A percentile compares a stretch with the other conserved stretches of the same genome.
Evolutionary conservation across 2,797 vertebrate species (phyloP).

Genomic region (Neostethus bicornis): DNA sequence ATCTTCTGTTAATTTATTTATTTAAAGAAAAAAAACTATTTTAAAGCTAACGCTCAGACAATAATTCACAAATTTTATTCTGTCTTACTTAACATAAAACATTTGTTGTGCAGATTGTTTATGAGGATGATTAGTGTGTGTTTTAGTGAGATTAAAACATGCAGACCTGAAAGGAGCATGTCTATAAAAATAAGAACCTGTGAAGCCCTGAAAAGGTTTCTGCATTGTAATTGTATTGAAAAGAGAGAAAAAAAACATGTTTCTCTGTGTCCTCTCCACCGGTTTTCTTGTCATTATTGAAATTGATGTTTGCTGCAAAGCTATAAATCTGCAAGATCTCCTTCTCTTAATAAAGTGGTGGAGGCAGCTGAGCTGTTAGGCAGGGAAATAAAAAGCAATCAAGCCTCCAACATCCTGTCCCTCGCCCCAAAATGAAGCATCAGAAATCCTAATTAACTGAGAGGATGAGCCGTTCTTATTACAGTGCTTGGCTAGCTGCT

Average conservation of each 20-base stretch:
- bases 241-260: background rate
- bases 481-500: constrained; percentile 54
- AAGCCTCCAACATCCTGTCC: constrained; percentile 78
- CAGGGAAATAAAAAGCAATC: constrained; percentile 82
- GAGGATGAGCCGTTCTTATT: constrained; percentile 67
- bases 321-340: constrained; percentile 78
- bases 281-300: constrained; percentile 81
- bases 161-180: constrained; percentile 73
- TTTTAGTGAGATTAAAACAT: constrained; percentile 73
- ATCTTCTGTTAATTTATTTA: too few relatives aligned
- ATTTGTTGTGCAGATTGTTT: constrained; percentile 64
- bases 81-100: constrained; percentile 54
- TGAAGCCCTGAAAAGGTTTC: constrained; percentile 37
- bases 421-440: constrained; percentile 74
- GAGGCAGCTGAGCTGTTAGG: constrained; percentile 70
- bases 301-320: constrained; percentile 79
- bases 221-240: constrained; percentile 25
- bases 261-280: constrained; percentile 71
- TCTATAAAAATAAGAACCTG: constrained; percentile 63
- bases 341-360: constrained; percentile 74
- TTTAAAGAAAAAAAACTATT: too few relatives aligned
- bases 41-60: too few relatives aligned
- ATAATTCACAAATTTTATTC: constrained; percentile 57
- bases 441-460: constrained; percentile 84
- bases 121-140: constrained; percentile 61